These are phyloP conservation scores for Mastomys coucha DNA, from an alignment of 2,113 vertebrate species.

Conservation along the genomic window DNA sequence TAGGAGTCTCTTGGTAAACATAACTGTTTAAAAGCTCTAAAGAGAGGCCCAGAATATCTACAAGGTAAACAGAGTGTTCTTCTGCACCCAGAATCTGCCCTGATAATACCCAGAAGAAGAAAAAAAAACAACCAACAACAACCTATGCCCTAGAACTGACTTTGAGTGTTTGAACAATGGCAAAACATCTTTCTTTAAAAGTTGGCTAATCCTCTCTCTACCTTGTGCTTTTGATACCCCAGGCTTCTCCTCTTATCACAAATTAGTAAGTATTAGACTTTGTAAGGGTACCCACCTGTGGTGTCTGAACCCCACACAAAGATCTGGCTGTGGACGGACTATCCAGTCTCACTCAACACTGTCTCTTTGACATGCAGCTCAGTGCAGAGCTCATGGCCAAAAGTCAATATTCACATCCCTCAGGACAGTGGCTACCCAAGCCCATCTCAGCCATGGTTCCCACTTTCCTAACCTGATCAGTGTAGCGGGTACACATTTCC, in stretches of 20 bases:
- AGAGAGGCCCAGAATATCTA: constrained; percentile 49
- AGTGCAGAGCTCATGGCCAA: rapidly evolving
- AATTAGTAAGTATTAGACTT: background rate
- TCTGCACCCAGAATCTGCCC: constrained; percentile 9
- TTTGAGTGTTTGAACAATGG: constrained; percentile 4
- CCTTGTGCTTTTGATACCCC: no score
- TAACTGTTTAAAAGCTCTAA: constrained; percentile 50
- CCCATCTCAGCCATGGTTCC: background rate
- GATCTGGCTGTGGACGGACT: rapidly evolving
- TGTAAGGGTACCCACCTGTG: background rate
- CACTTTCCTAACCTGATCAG: background rate
- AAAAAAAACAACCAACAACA: background rate
- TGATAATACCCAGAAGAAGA: background rate
- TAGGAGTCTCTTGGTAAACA: constrained; percentile 66
- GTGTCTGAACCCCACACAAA: rapidly evolving
- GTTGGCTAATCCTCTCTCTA: background rate
- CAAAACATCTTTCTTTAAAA: background rate
- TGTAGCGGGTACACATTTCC: rapidly evolving
- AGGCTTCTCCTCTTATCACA: background rate
- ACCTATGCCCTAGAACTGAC: background rate
- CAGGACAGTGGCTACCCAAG: rapidly evolving
- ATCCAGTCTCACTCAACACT: rapidly evolving
- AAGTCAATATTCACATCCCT: background rate
- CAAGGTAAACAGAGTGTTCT: constrained; percentile 43
- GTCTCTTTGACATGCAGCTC: background rate